Base-by-base conservation (phyloP, 2,113 vertebrate species). In the Mohoua ochrocephala region DNA sequence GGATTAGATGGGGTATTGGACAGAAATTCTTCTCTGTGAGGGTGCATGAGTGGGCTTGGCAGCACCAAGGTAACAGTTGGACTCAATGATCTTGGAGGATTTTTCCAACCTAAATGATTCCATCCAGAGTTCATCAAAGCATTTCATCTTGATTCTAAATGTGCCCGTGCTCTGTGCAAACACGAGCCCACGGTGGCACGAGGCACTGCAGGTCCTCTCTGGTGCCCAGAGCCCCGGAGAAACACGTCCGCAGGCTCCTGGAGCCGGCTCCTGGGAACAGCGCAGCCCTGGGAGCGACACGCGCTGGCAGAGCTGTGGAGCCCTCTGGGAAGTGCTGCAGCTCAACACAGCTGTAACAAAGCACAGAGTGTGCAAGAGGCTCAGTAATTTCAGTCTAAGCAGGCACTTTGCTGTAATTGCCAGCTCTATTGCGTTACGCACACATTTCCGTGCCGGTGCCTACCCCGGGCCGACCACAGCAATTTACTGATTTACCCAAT, bases 381-480 rank as follows among this genome's bases (percentile, higher is more conserved):
- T 64, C 81, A 35, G 21, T 91, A 65, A 96, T 95, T 93, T 61
- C 84, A 82, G 89, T 5, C 70, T 91, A 94, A 97, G 49, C 11
- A 96, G 89, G 84, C 53, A 87, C 93, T 95, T 84, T 24, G 54
- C 81, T 79, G 76, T 96, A 94, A 95, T 93, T 96, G 75, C 59
- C 91, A 85, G 70, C 61, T 82, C 44, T 61, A 33, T 45, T 26
- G 75, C 83, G 61, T 81, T 50, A 63, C 7, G 10, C 17, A 77
- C 54, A 61, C 57, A 59, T 71, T 42, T 50, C 87, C 7, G 2
- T 33, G 93, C 42, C 0, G 7, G 42, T 57, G 79, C 87, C 84
- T 31, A 49, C 84, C 63, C 65, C 2, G 19, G 93, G 30, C 78
- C 87, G 83, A 23, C 33, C 11, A 0, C 91, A 79, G 19, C 91